Conservation (phyloP, 1,140 invertebrate species). For the Chrysomallon squamiferum region DNA sequence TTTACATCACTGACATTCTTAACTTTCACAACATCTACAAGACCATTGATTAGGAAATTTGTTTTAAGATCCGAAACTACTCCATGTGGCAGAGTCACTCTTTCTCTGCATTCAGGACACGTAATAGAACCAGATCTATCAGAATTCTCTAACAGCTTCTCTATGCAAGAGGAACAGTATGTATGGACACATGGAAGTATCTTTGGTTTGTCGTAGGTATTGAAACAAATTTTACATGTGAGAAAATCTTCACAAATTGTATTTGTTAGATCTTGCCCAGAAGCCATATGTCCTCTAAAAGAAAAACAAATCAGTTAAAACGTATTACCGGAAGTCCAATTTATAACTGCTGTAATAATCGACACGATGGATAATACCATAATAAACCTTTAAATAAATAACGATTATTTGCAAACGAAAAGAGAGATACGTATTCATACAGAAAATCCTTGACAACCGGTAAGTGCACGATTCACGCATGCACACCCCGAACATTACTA, state of each 20-base stretch:
- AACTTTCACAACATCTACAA: not conserved
- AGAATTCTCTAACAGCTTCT: not conserved
- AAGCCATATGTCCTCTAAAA: no score
- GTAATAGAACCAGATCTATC: not conserved
- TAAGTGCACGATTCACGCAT: no score
- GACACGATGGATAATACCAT: no score
- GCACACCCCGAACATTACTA: no score
- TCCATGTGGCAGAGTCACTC: not conserved
- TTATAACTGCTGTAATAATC: no score
- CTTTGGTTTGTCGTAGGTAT: not conserved
- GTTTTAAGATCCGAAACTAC: not conserved
- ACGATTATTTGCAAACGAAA: no score
- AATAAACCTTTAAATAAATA: no score
- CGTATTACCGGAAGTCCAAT: no score
- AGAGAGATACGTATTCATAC: no score
- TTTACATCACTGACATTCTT: not conserved
- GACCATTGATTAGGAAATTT: not conserved
- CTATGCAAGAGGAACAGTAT: not conserved
- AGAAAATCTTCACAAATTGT: not conserved
- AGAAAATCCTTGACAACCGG: no score
- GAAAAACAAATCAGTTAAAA: no score
- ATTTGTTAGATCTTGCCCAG: not conserved
- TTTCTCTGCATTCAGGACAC: not conserved
- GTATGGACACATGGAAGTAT: not conserved
- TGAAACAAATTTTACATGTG: slow-evolving; percentile 1